Conservation (phyloP, 1,140 invertebrate genomes). For the Arion vulgaris region DNA sequence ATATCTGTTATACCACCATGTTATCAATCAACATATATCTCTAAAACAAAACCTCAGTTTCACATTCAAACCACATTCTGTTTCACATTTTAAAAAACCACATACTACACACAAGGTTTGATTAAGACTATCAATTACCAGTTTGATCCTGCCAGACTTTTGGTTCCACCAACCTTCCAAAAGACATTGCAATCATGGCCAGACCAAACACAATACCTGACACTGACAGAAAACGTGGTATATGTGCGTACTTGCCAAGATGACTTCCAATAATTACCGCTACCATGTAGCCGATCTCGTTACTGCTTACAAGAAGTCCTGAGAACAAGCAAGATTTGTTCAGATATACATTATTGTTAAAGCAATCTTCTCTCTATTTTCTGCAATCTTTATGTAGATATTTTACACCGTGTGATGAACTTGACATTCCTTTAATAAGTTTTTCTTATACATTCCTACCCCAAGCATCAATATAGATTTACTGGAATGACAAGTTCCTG, state of each 20-base stretch:
- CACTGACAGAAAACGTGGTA: conserved; percentile 44
- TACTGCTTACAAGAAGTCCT: conserved; percentile 44
- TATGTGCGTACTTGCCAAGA: conserved; percentile 42
- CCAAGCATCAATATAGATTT: too few relatives aligned
- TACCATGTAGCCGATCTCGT: conserved; percentile 50
- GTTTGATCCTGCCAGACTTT: neutral
- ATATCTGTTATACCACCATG: too few relatives aligned
- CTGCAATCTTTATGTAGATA: too few relatives aligned
- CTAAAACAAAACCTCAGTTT: too few relatives aligned
- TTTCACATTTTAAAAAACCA: too few relatives aligned
- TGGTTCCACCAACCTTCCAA: conserved; percentile 4
- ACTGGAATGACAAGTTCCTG: too few relatives aligned
- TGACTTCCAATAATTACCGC: conserved; percentile 47
- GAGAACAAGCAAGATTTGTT: neutral
- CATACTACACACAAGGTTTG: too few relatives aligned
- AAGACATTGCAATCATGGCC: conserved; percentile 16
- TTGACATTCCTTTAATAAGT: neutral
- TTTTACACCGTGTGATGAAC: neutral
- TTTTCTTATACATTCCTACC: too few relatives aligned
- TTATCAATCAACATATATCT: too few relatives aligned
- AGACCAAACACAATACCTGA: conserved; percentile 42
- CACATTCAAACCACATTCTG: too few relatives aligned
- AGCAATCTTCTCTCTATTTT: neutral
- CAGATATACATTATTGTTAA: neutral
- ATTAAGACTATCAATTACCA: too few relatives aligned